Evolutionary conservation across 2,113 vertebrate genomes (phyloP).

Genomic region (Dicaeum eximium): DNA sequence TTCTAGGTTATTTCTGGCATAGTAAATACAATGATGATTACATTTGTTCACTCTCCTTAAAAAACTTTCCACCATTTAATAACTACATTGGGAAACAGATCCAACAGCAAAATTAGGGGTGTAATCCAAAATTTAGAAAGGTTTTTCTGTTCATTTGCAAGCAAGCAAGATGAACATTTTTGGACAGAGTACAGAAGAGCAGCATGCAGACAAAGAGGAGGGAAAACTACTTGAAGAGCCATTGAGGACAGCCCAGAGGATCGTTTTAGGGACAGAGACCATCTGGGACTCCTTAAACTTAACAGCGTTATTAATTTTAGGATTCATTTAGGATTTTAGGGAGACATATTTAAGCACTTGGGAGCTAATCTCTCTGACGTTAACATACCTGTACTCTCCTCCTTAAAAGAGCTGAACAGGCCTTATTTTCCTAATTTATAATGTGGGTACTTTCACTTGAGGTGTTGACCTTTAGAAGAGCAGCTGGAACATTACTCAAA

Average conservation of each 20-base stretch:
- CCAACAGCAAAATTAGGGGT: neutral
- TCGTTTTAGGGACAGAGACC: neutral
- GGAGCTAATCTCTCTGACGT: neutral
- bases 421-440: neutral
- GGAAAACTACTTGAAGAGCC: neutral
- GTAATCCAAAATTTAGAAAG: neutral
- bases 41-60: neutral
- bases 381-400: neutral
- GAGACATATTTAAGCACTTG: neutral
- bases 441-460: neutral
- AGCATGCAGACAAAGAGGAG: neutral
- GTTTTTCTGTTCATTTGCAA: neutral
- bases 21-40: neutral
- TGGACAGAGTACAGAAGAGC: neutral
- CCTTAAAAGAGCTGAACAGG: neutral
- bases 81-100: neutral
- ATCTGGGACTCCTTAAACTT: fast-evolving
- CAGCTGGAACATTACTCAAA: neutral
- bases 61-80: neutral
- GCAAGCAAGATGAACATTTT: neutral
- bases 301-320: neutral
- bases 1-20: neutral
- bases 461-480: neutral
- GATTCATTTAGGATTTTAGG: neutral
- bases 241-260: neutral